A percentile compares a stretch with the other conserved stretches of the same genome.
Conservation (phyloP, 2,888 invertebrate genomes). For the Synergus itoensis region DNA sequence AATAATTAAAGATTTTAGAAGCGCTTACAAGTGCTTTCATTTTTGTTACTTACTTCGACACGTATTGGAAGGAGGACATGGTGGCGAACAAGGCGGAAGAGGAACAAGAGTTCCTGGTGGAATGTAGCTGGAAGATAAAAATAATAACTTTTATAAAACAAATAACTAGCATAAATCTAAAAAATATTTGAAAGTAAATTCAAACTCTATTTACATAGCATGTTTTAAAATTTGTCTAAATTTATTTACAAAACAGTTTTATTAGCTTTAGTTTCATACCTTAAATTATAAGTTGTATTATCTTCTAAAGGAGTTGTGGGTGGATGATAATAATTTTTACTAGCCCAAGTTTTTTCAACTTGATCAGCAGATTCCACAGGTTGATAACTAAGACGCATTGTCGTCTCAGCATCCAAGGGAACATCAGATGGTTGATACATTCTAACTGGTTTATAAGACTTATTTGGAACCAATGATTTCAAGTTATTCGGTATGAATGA, state of each 20-base stretch:
- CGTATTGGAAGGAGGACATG: neutral
- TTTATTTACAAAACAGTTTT: neutral
- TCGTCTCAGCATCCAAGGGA: slow-evolving; percentile 80
- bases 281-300: slow-evolving; percentile 82
- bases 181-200: slow-evolving; percentile 3
- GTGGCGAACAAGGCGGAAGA: slow-evolving; percentile 45
- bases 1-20: neutral
- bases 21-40: neutral
- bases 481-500: slow-evolving; percentile 81
- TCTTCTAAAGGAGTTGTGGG: slow-evolving; percentile 79
- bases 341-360: slow-evolving; percentile 77
- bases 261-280: slow-evolving; percentile 73
- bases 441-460: slow-evolving; percentile 79
- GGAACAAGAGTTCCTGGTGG: slow-evolving; percentile 70
- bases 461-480: slow-evolving; percentile 76
- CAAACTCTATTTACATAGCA: slow-evolving; percentile 3
- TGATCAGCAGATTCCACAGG: slow-evolving; percentile 76
- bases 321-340: slow-evolving; percentile 73
- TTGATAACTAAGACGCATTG: slow-evolving; percentile 80
- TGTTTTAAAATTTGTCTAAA: neutral
- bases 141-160: neutral
- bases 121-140: slow-evolving; percentile 63
- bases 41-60: slow-evolving; percentile 16
- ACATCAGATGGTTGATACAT: slow-evolving; percentile 79
- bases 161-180: neutral